A percentile compares a stretch with the other conserved stretches of the same genome.
These are phyloP conservation scores for Paradoxurus hermaphroditus DNA, from an alignment of 2,113 vertebrate species.

Conservation along the genomic window DNA sequence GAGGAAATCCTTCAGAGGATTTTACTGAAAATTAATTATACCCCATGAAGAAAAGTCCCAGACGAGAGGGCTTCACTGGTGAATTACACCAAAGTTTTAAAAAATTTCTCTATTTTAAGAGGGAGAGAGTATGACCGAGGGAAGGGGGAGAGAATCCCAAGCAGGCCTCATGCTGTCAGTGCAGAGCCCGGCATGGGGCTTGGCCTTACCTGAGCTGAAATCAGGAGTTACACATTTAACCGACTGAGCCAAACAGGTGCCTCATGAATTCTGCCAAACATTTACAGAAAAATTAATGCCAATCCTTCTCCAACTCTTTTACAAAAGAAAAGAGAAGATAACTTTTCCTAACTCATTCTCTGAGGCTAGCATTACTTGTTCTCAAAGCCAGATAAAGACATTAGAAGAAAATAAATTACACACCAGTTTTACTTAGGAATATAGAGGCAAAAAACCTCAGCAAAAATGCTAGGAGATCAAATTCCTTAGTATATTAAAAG, in stretches of 20 bases:
- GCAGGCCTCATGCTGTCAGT: fast-evolving
- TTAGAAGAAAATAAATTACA: neutral
- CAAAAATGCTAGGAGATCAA: neutral
- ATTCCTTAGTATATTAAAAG: neutral
- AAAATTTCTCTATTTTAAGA: too few relatives aligned
- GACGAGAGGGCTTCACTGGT: neutral
- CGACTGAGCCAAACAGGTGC: too few relatives aligned
- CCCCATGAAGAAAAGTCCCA: neutral
- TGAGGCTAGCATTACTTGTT: neutral
- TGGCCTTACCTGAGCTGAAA: too few relatives aligned
- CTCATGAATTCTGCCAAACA: neutral
- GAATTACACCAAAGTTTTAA: neutral
- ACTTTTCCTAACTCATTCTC: neutral
- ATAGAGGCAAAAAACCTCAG: neutral
- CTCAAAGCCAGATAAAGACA: neutral
- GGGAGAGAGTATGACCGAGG: too few relatives aligned
- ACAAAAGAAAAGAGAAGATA: neutral
- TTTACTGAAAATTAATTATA: neutral
- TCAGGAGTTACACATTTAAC: too few relatives aligned
- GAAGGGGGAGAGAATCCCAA: too few relatives aligned
- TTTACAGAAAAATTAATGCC: neutral
- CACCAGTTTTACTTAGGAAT: neutral
- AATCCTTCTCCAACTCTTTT: neutral
- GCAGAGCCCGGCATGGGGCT: too few relatives aligned
- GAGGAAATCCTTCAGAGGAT: neutral